Evolutionary conservation across 2,797 vertebrate species (phyloP).

Genomic region (Chaetophractus vellerosus): DNA sequence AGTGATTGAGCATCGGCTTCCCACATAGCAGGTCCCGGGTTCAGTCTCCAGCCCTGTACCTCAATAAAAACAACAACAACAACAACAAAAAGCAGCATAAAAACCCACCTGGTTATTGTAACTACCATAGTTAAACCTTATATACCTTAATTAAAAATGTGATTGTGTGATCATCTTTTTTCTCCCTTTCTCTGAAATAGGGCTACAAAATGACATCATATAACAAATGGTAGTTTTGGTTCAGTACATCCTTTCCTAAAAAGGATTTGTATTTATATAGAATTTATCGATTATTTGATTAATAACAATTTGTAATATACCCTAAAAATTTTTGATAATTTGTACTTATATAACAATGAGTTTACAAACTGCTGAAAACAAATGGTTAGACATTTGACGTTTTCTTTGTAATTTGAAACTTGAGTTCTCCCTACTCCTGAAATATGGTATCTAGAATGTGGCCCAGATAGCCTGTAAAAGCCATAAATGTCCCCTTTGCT

Average conservation of each 20-base stretch:
- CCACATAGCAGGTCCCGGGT: too few relatives aligned
- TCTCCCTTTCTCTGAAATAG: slow-evolving; percentile 23
- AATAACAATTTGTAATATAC: background rate
- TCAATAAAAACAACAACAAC: too few relatives aligned
- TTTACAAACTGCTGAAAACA: background rate
- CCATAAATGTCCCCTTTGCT: background rate
- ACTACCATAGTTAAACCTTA: background rate
- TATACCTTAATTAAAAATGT: background rate
- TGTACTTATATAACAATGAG: background rate
- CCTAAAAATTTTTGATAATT: background rate
- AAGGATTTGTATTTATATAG: background rate
- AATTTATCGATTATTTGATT: background rate
- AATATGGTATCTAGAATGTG: background rate
- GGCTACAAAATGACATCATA: background rate
- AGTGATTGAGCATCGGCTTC: too few relatives aligned
- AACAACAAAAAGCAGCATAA: too few relatives aligned
- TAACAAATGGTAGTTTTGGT: slow-evolving; percentile 6
- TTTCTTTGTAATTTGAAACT: background rate
- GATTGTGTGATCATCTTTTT: background rate
- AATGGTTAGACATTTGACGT: background rate
- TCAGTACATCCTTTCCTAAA: background rate
- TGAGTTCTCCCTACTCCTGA: background rate
- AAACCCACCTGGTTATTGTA: background rate
- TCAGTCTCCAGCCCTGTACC: too few relatives aligned
- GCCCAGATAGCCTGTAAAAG: background rate